A percentile compares a stretch with the other conserved stretches of the same genome.
phyloP scores from a whole-genome alignment of 2,888 invertebrate species.

The Pyrrhosoma nymphula region DNA sequence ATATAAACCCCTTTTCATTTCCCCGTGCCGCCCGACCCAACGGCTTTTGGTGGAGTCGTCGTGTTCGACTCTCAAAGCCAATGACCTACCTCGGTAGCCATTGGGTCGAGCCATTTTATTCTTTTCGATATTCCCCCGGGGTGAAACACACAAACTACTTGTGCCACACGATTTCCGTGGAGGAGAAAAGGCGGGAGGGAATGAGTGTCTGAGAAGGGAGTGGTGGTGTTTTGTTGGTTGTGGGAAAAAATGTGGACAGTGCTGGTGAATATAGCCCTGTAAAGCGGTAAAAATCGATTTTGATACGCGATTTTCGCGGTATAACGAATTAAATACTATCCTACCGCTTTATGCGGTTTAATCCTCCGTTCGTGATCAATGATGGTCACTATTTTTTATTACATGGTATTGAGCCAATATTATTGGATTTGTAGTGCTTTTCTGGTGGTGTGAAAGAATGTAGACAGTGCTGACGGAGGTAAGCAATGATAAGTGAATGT shows the following conservation, averaged over 20 bases:
- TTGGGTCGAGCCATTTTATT: neutral
- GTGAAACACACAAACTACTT: neutral
- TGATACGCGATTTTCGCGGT: too few species aligned
- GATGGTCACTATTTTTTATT: too few species aligned
- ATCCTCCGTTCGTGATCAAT: too few species aligned
- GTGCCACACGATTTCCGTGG: neutral
- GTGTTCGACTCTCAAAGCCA: conserved; percentile 18
- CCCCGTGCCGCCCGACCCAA: neutral
- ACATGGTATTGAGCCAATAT: too few species aligned
- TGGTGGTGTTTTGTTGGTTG: neutral
- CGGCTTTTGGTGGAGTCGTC: neutral
- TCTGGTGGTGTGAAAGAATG: too few species aligned
- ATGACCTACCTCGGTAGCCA: neutral
- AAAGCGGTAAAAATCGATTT: too few species aligned
- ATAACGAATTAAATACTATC: too few species aligned
- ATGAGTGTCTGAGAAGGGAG: neutral
- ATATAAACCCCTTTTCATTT: conserved; percentile 3
- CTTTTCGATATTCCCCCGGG: conserved; percentile 14
- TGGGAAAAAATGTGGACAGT: neutral
- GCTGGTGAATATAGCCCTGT: too few species aligned
- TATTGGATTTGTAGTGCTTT: too few species aligned
- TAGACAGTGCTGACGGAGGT: too few species aligned
- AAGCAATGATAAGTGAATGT: too few species aligned
- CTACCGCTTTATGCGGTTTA: too few species aligned
- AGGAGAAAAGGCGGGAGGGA: neutral